Evolutionary conservation across 2,113 vertebrate genomes (phyloP), one percentile per base, ranked within the genome.

Genomic region (Otocyon megalotis): DNA sequence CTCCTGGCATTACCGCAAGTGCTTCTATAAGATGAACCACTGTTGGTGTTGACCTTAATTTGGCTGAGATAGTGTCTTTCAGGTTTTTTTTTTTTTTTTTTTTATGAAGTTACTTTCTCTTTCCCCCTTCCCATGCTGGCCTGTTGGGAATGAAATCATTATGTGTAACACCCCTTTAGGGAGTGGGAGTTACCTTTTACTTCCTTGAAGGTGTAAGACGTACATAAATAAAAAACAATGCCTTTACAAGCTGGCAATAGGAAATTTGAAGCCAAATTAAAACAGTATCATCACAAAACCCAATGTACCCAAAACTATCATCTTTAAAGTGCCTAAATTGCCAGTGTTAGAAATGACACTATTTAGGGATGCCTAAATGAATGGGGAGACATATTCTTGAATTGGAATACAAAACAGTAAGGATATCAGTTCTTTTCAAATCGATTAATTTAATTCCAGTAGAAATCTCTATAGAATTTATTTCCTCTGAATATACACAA

Each of bases 1-100:
- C 74, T 63, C 0, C 26, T 6, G 0, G 30, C 15, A 0, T 62
- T 7, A n/a, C 3, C 6, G 13, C 35, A 35, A n/a, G 48, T 28
- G 32, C 62, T 91, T 53, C 32, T 76, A 53, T 48, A 67, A 28
- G 65, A 43, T 82, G 26, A 13, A 20, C 8, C 4, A 2, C 54
- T 14, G 48, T 19, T 50, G 22, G 22, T 6, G 1, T 12, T 53
- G 76, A 50, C 37, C 43, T 58, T 30, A 16, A 0, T 56, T 80
- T 53, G 89, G 32, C 50, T 17, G n/a, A 91, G 53, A 48, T 48
- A 6, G 22, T 15, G 14, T 30, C 82, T 35, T 5, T 62, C 17
- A 19, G 32, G 67, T 71, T 58, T 7, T 26, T 19, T 43, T 43
- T 43, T 43, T 43, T 48, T 48, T 37, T 43, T 35, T 14, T 15